Conservation (phyloP, 64 coral and sea anemone species). For the Dendronephthya gigantea region DNA sequence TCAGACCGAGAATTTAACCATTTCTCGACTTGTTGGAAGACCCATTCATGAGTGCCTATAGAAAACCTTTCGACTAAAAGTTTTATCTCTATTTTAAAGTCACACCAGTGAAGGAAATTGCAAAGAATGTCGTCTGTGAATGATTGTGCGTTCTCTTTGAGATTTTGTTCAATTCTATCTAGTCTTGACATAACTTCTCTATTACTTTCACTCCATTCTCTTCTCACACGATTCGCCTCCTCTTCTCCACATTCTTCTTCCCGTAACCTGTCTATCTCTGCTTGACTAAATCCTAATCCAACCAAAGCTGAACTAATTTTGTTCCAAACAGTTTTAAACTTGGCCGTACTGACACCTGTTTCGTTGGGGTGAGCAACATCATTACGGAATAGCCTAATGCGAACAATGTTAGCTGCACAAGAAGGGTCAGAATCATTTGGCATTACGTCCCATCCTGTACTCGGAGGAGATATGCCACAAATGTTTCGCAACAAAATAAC, state of each 20-base stretch:
- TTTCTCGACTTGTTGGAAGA: too few relatives aligned
- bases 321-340: background rate
- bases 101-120: too few relatives aligned
- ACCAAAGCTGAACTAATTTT: background rate
- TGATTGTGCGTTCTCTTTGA: too few relatives aligned
- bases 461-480: background rate
- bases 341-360: background rate
- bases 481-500: background rate
- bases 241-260: background rate
- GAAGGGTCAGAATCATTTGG: background rate
- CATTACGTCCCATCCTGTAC: background rate
- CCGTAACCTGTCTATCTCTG: background rate
- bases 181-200: too few relatives aligned
- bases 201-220: background rate
- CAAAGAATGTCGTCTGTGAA: too few relatives aligned
- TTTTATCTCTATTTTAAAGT: too few relatives aligned
- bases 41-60: too few relatives aligned
- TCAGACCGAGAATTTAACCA: too few relatives aligned
- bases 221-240: background rate
- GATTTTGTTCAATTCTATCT: too few relatives aligned
- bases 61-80: too few relatives aligned
- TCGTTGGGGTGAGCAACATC: background rate
- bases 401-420: background rate
- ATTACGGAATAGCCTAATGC: background rate
- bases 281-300: background rate